Evolutionary conservation across 2,797 vertebrate species (phyloP).

Genomic region (Clarias platycephalus): DNA sequence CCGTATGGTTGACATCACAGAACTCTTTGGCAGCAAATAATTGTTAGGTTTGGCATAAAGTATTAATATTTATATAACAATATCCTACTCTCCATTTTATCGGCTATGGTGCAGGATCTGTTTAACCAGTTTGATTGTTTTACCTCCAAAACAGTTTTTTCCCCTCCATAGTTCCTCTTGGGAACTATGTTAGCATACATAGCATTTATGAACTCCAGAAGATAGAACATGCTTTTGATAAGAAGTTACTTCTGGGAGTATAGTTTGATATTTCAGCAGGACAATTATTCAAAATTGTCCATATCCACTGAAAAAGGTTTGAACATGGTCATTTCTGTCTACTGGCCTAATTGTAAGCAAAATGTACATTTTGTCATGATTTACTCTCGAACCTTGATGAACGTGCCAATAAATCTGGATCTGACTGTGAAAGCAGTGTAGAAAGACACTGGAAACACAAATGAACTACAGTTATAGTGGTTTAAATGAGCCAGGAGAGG

Average conservation of each 20-base stretch:
- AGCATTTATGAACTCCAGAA: not conserved
- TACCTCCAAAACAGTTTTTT: too few relatives aligned
- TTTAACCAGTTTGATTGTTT: not conserved
- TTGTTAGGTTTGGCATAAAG: not conserved
- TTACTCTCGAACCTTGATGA: not conserved
- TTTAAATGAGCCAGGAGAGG: not conserved
- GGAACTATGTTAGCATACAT: not conserved
- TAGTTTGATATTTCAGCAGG: not conserved
- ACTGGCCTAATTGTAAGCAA: not conserved
- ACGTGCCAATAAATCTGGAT: not conserved
- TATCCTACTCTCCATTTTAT: not conserved
- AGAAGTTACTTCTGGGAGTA: not conserved
- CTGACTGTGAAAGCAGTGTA: not conserved
- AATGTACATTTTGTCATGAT: not conserved
- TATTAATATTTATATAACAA: not conserved
- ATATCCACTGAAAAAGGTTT: not conserved
- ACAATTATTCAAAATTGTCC: not conserved
- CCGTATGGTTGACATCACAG: not conserved
- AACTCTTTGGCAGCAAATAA: not conserved
- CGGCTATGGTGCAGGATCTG: not conserved
- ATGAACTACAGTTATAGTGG: not conserved
- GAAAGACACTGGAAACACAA: not conserved
- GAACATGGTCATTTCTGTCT: not conserved
- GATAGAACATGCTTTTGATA: not conserved
- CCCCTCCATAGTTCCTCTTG: not conserved